Evolutionary conservation across 92 coral and sea anemone genomes (phyloP).

Genomic region (Epizoanthus scotinus): DNA sequence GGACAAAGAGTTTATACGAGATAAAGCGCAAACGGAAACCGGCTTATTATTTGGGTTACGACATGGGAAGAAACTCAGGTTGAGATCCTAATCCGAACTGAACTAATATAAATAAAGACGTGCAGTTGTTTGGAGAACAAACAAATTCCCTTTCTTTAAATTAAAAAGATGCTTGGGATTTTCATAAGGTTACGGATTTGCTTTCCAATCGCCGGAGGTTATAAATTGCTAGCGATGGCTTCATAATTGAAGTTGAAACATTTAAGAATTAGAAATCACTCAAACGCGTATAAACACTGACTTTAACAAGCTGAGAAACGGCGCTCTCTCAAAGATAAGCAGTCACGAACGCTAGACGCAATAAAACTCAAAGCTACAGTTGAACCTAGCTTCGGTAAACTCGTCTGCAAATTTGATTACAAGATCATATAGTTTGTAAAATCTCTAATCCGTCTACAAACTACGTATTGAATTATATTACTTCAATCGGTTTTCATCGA

Average conservation of each 20-base stretch:
- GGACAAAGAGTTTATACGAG: conserved; percentile 4
- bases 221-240: conserved; percentile 12
- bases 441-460: conserved; percentile 32
- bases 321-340: not conserved
- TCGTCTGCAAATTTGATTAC: conserved; percentile 19
- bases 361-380: not conserved
- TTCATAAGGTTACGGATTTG: conserved; percentile 8
- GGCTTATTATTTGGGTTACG: conserved; percentile 17
- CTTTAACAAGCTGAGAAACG: conserved; percentile 5
- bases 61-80: not conserved
- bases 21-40: not conserved
- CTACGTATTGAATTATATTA: not conserved
- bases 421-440: conserved; percentile 16
- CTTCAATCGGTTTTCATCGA: conserved; percentile 14
- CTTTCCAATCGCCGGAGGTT: conserved; percentile 21
- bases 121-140: not conserved
- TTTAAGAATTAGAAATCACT: not conserved
- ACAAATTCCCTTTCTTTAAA: not conserved
- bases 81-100: not conserved
- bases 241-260: conserved; percentile 17
- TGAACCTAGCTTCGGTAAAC: conserved; percentile 17
- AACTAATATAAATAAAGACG: not conserved
- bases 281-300: conserved; percentile 17
- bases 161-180: not conserved
- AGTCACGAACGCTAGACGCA: not conserved